A percentile compares a stretch with the other conserved stretches of the same genome.
Conservation (phyloP, 2,797 vertebrate genomes). For the Sebastes matsubarae region DNA sequence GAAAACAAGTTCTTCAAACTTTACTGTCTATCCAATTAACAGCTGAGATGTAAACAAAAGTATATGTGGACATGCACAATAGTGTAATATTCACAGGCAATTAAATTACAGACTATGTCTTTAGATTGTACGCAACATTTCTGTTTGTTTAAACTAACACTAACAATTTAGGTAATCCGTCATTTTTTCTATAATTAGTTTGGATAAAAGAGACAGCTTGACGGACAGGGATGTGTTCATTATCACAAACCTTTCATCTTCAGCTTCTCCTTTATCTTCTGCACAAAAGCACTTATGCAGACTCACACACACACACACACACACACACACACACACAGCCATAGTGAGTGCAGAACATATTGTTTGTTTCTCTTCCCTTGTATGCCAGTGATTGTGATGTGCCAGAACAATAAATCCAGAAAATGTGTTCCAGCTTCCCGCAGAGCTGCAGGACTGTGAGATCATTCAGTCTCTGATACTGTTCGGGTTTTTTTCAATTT, state of each 20-base stretch:
- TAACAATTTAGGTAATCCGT: neutral
- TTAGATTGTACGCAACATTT: neutral
- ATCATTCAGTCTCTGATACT: constrained; percentile 21
- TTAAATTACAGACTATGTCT: neutral
- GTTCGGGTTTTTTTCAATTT: constrained; percentile 2
- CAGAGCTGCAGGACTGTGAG: constrained; percentile 37
- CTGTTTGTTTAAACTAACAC: neutral
- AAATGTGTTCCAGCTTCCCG: constrained; percentile 52
- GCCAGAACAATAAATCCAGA: constrained; percentile 66
- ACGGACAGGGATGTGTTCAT: neutral
- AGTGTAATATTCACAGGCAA: neutral
- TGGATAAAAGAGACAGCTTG: neutral
- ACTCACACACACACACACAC: neutral
- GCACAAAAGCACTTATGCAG: neutral
- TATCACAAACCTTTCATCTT: constrained; percentile 20
- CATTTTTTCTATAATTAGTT: neutral
- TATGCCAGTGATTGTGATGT: constrained; percentile 35
- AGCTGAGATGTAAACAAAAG: neutral
- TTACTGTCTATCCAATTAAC: neutral
- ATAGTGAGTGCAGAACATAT: constrained; percentile 26
- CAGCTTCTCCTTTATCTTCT: constrained; percentile 16
- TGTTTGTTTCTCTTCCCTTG: constrained; percentile 40
- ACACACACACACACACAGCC: neutral
- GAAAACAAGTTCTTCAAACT: neutral
- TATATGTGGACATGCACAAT: neutral